These are phyloP conservation scores for Acanthopleura granulata DNA, from an alignment of 2,888 invertebrate species.

Conservation along the genomic window DNA sequence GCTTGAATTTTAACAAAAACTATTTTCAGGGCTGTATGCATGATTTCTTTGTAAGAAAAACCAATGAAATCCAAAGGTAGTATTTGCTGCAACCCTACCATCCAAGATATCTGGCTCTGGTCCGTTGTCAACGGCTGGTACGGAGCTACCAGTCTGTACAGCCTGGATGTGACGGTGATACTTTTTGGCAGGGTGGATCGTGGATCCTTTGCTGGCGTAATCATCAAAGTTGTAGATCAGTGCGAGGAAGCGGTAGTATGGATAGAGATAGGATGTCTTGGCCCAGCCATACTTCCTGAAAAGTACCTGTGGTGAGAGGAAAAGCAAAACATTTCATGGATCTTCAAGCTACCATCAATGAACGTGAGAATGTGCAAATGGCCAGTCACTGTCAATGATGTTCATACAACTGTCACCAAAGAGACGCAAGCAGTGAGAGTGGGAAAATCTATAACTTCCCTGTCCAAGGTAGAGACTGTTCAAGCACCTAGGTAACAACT, in stretches of 20 bases:
- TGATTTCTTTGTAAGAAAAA: too few species aligned
- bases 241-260: constrained; percentile 58
- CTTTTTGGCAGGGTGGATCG: constrained; percentile 61
- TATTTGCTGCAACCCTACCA: constrained; percentile 32
- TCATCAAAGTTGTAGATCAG: constrained; percentile 63
- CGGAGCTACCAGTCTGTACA: constrained; percentile 24
- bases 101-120: constrained; percentile 36
- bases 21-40: too few species aligned
- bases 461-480: too few species aligned
- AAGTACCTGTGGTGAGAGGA: constrained; percentile 47
- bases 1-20: too few species aligned
- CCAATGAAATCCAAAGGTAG: too few species aligned
- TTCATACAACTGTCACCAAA: too few species aligned
- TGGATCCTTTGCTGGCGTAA: constrained; percentile 66
- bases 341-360: too few species aligned
- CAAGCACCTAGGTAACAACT: too few species aligned
- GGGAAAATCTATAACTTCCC: too few species aligned
- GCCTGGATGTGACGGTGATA: constrained; percentile 55
- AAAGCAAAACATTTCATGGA: background rate
- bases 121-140: constrained; percentile 26
- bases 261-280: constrained; percentile 58
- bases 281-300: constrained; percentile 67
- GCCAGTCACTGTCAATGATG: too few species aligned
- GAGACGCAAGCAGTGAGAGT: too few species aligned
- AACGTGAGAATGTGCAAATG: too few species aligned